Evolutionary conservation across 2,888 invertebrate species (phyloP).

Genomic region (Lucinisca nassula): DNA sequence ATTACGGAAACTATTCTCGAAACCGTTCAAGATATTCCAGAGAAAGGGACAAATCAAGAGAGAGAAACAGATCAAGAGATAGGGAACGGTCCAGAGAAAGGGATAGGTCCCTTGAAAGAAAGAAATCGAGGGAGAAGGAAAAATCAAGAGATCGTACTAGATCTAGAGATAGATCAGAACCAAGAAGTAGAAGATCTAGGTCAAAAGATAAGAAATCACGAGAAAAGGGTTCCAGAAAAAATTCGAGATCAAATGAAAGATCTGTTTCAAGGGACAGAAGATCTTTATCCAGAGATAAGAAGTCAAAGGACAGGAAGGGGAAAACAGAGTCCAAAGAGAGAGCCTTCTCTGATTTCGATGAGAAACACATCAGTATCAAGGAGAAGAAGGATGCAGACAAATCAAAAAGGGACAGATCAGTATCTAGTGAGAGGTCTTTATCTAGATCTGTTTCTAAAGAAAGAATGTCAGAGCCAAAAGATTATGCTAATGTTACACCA

Average conservation of each 20-base stretch:
- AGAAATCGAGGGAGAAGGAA: slow-evolving; percentile 19
- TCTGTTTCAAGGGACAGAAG: slow-evolving; percentile 26
- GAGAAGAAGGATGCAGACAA: background rate
- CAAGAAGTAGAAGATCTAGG: slow-evolving; percentile 37
- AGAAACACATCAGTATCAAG: background rate
- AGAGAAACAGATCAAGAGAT: slow-evolving; percentile 43
- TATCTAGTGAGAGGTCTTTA: background rate
- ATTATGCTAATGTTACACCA: background rate
- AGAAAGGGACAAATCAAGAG: slow-evolving; percentile 35
- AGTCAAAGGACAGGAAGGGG: background rate
- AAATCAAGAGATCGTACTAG: background rate
- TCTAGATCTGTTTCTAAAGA: background rate
- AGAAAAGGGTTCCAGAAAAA: background rate
- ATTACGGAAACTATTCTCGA: background rate
- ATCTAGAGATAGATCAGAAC: slow-evolving; percentile 20
- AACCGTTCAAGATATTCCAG: slow-evolving; percentile 21
- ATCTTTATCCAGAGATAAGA: slow-evolving; percentile 43
- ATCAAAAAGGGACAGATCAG: background rate
- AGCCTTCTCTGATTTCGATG: background rate
- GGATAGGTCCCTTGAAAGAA: slow-evolving; percentile 30
- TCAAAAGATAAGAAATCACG: slow-evolving; percentile 7
- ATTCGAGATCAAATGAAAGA: background rate
- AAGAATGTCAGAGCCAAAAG: background rate
- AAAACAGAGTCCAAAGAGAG: background rate
- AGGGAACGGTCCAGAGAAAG: slow-evolving; percentile 28